Evolutionary conservation across 2,113 vertebrate species (phyloP), one percentile per base, ranked within the genome.

Genomic region (Bothrops jararaca): DNA sequence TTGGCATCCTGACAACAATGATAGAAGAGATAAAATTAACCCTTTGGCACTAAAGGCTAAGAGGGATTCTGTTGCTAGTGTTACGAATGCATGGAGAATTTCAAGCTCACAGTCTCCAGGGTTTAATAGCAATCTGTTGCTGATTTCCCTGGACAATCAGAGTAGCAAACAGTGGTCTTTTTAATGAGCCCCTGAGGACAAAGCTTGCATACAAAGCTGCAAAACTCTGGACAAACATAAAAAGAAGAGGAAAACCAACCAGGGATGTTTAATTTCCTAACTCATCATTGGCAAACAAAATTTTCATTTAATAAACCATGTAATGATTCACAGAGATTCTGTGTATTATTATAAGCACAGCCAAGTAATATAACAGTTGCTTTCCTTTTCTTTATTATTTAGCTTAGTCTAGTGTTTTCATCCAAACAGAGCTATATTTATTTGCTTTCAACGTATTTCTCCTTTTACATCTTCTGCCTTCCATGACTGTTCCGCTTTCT

Each of bases 301-400:
- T 97, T 92, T 97, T 97, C 95, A 93, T 96, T 97, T 97, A 97
- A 98, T 98, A 98, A 98, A 97, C 97, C 97, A 97, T 97, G 97
- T 98, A 98, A 98, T 97, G 96, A 97, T 98, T 97, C 96, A 94
- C 95, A 97, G 97, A 96, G 97, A 95, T 96, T 97, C 95, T 98
- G 97, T 98, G 96, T 98, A 96, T 97, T 97, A 96, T 98, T 97
- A 92, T 95, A 95, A 96, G 95, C 95, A 93, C 97, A 97, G 97
- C 97, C 98, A 97, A 96, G 94, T 96, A 96, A 96, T 95, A 96
- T 97, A 96, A 97, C 97, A 97, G 95, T 96, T 96, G 94, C 96
- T 97, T 97, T 97, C 86, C 90, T 95, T 34, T 86, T 80, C 94
- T 96, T 96, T 94, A 95, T 96, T 96, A 96, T 95, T 93, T 92